Evolutionary conservation across 2,797 vertebrate genomes (phyloP), one percentile per base, ranked within the genome.

Genomic region (Alosa sapidissima): DNA sequence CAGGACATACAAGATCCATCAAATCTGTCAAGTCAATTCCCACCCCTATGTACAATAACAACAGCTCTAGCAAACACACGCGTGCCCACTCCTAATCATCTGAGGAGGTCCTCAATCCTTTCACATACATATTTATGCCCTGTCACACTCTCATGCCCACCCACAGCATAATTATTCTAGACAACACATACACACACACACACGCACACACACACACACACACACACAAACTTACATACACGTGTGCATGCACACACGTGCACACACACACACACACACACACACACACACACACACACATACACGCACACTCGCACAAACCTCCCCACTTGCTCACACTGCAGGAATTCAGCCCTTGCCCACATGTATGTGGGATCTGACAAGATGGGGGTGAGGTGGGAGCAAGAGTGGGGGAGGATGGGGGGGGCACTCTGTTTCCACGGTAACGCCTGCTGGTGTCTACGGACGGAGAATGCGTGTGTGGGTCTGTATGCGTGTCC

Each of bases 391-490:
- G 81, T 55, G 81, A 52, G 33, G 78, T 2, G 4, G 47, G 16
- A 85, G 54, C 41, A 85, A 54, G 54, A 83, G 36, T 0, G 0
- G 19, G 4, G 54, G 19, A 21, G 55, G 54, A n/a, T n/a, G 54
- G 54, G 54, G 49, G 49, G 49, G 54, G n/a, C 45, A 65, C 82
- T 83, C 5, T 83, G 82, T 83, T 83, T 45, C 60, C 83, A 47
- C 47, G 60, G 81, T 82, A 85, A 85, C 81, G 10, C 2, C 11
- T 33, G 62, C 28, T 68, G 62, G 62, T 36, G 28, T 36, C 9
- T 36, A 24, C 4, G 28, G 24, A 33, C 16, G 16, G 54, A 19
- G 16, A 5, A 49, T 49, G 49, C 1, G 19, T 62, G 81, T 33
- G 84, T 52, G 58, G 52, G 81, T 65, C 19, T 62, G 24, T 33